Conservation (phyloP, 1,140 invertebrate species). For the Potamilus streckersoni region DNA sequence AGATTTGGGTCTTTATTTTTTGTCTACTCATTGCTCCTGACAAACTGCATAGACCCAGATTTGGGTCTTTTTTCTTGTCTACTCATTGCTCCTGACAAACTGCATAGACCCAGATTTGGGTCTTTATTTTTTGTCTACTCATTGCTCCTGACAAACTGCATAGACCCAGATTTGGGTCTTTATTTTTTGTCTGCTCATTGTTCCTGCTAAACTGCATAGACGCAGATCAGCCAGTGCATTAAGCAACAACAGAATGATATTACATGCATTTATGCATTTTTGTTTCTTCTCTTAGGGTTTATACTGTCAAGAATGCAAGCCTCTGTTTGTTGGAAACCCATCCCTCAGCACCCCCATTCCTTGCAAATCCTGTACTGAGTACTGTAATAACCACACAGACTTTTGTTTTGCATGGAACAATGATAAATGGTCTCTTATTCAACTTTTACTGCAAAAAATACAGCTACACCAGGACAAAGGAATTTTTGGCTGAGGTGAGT, state of each 20-base stretch:
- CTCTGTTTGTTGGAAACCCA: constrained; percentile 91
- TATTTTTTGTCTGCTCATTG: too few species aligned
- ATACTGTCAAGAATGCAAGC: constrained; percentile 89
- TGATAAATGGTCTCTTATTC: background rate
- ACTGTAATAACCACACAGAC: constrained; percentile 89
- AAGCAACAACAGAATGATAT: background rate
- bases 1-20: too few species aligned
- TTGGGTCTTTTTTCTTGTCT: too few species aligned
- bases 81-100: too few species aligned
- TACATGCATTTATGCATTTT: background rate
- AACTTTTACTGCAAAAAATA: constrained; percentile 3
- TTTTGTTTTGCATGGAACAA: constrained; percentile 73
- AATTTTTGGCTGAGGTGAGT: constrained; percentile 2
- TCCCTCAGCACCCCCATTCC: constrained; percentile 82
- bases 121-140: too few species aligned
- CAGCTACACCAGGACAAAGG: background rate
- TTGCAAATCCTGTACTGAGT: constrained; percentile 88
- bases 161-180: too few species aligned
- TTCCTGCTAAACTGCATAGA: too few species aligned
- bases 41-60: too few species aligned
- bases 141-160: too few species aligned
- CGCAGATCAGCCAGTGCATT: too few species aligned
- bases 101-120: too few species aligned
- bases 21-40: too few species aligned
- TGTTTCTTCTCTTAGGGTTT: constrained; percentile 67